Base-by-base conservation (phyloP, 2,888 invertebrate species). In the Phengaris alcon region DNA sequence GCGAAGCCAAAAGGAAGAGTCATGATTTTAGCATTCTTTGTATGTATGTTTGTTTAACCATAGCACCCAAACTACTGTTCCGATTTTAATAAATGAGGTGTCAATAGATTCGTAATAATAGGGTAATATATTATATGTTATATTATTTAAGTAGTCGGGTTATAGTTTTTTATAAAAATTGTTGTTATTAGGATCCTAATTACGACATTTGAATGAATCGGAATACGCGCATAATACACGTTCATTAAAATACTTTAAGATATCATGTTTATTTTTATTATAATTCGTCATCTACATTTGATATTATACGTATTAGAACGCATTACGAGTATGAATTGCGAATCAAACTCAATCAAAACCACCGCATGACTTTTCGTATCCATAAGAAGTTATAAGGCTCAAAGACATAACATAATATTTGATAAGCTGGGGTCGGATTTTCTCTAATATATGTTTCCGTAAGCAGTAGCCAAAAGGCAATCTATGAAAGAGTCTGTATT, bases 391-490 rank as follows among this genome's bases (percentile, higher is more conserved):
- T 72, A 54, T 72, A 72, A 52, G 35, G 72, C 22, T 72, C 72
- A 72, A 72, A 72, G 72, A 72, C 52, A 72, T 52, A 72, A 72
- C 72, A 54, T 72, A 72, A 72, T 54, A 72, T 72, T 72, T 72
- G 72, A 72, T 72, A 72, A 54, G 72, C 72, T 72, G 52, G 72
- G 72, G 72, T 72, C 52, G 72, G 52, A 72, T 72, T 72, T 54
- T 72, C 72, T 51, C 72, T 72, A 72, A 72, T 72, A 72, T 54
- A 72, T 54, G 72, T 72, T 72, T 72, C 72, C 72, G 12, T 54
- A 72, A 54, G 54, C 72, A 72, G 72, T 72, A 72, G 72, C 72
- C 72, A 72, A 72, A 72, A 54, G 72, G 72, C 54, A 72, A 72
- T 72, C 72, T 52, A 72, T 6, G 72, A 72, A 54, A 72, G 72